Conservation (phyloP, 2,888 invertebrate genomes). For the Spicauda simplicius region DNA sequence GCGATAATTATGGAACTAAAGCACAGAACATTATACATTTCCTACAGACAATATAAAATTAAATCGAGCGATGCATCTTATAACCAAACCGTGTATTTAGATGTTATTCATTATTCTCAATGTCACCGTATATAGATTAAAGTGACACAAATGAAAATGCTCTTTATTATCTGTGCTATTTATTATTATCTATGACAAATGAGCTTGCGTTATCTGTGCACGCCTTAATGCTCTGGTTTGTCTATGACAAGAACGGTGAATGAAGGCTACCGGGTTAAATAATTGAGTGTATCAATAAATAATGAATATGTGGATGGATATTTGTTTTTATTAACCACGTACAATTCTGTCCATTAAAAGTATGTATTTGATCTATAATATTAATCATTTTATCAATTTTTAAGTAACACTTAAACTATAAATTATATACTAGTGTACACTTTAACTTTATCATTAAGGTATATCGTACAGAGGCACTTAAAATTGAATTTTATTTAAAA, state of each 20-base stretch:
- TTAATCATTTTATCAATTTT: too few species aligned
- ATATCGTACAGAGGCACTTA: too few species aligned
- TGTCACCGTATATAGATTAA: slow-evolving; percentile 47
- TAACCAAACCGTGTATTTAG: slow-evolving; percentile 14
- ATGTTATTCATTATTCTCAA: slow-evolving; percentile 44
- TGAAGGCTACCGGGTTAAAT: slow-evolving; percentile 34
- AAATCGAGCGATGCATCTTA: not conserved
- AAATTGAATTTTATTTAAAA: too few species aligned
- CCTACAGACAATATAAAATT: too few species aligned
- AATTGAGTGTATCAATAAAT: slow-evolving; percentile 10
- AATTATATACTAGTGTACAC: too few species aligned
- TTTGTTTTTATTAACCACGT: slow-evolving; percentile 2
- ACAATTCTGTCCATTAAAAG: too few species aligned
- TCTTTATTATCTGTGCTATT: slow-evolving; percentile 41
- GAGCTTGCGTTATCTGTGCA: slow-evolving; percentile 53
- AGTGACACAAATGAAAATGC: slow-evolving; percentile 45
- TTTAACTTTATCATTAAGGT: too few species aligned
- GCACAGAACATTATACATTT: not conserved
- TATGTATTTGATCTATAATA: too few species aligned
- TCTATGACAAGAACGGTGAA: slow-evolving; percentile 30
- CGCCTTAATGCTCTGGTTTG: slow-evolving; percentile 35
- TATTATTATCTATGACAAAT: slow-evolving; percentile 65
- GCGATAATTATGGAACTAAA: not conserved
- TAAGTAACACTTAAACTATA: too few species aligned
- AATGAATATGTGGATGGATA: not conserved